phyloP scores from a whole-genome alignment of 2,888 invertebrate species.

The Dugesia japonica region DNA sequence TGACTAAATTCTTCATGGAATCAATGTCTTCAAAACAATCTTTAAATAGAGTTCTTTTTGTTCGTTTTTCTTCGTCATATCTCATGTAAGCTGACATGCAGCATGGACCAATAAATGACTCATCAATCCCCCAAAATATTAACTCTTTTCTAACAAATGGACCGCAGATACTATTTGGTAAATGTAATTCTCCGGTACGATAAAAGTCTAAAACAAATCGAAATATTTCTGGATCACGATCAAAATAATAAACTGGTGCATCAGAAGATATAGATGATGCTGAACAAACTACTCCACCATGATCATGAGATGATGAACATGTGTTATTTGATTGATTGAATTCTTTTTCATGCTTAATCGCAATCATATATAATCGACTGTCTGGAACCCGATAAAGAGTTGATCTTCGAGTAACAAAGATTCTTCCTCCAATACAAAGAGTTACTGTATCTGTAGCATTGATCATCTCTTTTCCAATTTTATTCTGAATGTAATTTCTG shows the following conservation, averaged over 20 bases:
- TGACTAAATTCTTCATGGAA: constrained; percentile 33
- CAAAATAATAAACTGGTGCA: constrained; percentile 38
- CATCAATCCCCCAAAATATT: constrained; percentile 43
- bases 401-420: constrained; percentile 27
- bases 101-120: constrained; percentile 42
- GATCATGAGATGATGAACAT: not conserved
- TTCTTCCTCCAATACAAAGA: constrained; percentile 32
- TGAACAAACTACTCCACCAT: not conserved
- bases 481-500: not conserved
- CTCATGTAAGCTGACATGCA: constrained; percentile 43
- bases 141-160: constrained; percentile 46
- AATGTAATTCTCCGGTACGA: constrained; percentile 45
- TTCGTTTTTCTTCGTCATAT: constrained; percentile 34
- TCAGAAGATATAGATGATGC: not conserved
- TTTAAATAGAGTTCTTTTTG: constrained; percentile 34
- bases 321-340: not conserved
- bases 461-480: not conserved
- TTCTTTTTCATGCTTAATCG: constrained; percentile 13
- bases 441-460: constrained; percentile 29
- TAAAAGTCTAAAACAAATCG: constrained; percentile 41
- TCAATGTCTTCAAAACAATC: constrained; percentile 35
- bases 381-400: constrained; percentile 32
- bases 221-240: constrained; percentile 42
- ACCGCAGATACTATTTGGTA: constrained; percentile 45
- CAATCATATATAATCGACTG: constrained; percentile 34